Evolutionary conservation across 2,113 vertebrate species (phyloP).

Genomic region (Macheiramphus alcinus): DNA sequence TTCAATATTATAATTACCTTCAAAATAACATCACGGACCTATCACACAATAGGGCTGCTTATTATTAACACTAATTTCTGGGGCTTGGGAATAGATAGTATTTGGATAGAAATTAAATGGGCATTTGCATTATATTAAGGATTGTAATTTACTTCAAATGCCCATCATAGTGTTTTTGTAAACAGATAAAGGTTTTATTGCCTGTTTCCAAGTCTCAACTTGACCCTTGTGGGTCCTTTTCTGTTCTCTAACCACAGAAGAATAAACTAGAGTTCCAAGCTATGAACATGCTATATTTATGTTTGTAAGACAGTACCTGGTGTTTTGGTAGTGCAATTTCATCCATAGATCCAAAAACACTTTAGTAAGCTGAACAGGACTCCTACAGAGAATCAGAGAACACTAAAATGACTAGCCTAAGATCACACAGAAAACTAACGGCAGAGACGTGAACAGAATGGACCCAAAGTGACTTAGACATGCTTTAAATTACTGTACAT

Average conservation of each 20-base stretch:
- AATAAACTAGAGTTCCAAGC: not conserved
- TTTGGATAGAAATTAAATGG: not conserved
- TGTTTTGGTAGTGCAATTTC: conserved; percentile 8
- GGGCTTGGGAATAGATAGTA: not conserved
- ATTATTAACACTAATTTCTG: not conserved
- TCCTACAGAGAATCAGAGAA: conserved; percentile 27
- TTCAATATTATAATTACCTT: not conserved
- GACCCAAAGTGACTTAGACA: not conserved
- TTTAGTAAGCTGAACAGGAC: conserved; percentile 12
- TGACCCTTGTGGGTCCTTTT: not conserved
- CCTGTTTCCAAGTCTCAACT: not conserved
- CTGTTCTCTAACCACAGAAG: not conserved
- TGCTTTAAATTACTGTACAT: not conserved
- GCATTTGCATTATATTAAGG: not conserved
- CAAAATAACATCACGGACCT: not conserved
- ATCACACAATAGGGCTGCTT: not conserved
- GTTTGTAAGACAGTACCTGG: not conserved
- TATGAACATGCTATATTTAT: not conserved
- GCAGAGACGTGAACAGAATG: not conserved
- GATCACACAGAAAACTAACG: not conserved
- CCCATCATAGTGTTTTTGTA: not conserved
- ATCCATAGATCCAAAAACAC: conserved; percentile 4
- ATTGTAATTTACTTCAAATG: not conserved
- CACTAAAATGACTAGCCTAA: conserved; percentile 5
- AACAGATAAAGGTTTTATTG: not conserved